These are phyloP conservation scores for Pollimyrus isidori DNA, from an alignment of 2,113 vertebrate species.

Conservation along the genomic window DNA sequence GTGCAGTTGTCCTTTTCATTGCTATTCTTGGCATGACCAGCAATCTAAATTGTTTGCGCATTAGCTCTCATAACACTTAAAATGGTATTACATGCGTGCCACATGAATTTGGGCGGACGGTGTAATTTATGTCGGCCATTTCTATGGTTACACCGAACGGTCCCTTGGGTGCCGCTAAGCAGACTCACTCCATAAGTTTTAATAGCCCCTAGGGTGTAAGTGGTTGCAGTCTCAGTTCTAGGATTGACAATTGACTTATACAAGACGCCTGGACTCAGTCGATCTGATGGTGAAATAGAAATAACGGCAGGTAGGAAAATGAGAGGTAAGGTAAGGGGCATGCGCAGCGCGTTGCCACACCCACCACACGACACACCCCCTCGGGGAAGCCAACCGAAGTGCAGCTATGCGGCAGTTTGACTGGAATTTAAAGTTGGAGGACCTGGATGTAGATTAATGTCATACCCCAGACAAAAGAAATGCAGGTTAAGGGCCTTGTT, in stretches of 20 bases:
- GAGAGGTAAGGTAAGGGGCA: background rate
- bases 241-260: constrained; percentile 77
- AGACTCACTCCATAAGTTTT: constrained; percentile 69
- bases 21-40: constrained; percentile 77
- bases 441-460: no score
- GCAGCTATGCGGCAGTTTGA: no score
- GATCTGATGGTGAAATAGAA: background rate
- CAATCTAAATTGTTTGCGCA: constrained; percentile 76
- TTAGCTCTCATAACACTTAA: constrained; percentile 75
- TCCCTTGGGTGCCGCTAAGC: constrained; percentile 67
- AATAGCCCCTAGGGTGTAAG: constrained; percentile 74
- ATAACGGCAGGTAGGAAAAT: background rate
- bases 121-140: constrained; percentile 77
- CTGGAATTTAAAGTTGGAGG: no score
- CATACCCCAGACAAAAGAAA: no score
- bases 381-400: no score
- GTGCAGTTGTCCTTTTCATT: constrained; percentile 81
- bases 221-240: constrained; percentile 67
- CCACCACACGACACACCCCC: no score
- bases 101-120: constrained; percentile 57
- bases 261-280: constrained; percentile 32
- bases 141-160: constrained; percentile 64
- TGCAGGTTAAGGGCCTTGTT: no score
- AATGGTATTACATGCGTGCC: constrained; percentile 71
- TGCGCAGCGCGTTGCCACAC: no score